Evolutionary conservation across 2,113 vertebrate species (phyloP).

Genomic region (Axis porcinus): DNA sequence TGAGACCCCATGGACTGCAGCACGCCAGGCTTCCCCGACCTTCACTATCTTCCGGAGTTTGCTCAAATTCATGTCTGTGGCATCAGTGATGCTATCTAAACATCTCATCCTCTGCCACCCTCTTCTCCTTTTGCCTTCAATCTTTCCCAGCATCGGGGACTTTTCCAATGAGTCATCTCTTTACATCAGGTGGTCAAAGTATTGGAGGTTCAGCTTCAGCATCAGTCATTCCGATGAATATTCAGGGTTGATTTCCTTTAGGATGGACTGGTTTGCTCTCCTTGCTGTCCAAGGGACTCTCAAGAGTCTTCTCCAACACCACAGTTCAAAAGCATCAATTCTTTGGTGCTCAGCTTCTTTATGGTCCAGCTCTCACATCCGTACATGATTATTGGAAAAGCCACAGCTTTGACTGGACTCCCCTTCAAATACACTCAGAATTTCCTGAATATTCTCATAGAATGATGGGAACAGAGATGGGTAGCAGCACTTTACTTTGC

Average conservation of each 20-base stretch:
- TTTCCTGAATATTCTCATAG: constrained; percentile 34
- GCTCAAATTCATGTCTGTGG: neutral
- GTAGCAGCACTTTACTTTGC: neutral
- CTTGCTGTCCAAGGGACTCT: neutral
- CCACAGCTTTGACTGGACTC: neutral
- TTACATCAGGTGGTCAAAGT: neutral
- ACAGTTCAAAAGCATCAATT: neutral
- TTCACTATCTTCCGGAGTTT: neutral
- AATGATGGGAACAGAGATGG: neutral
- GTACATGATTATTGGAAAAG: neutral
- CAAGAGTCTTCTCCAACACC: neutral
- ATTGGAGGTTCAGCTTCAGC: neutral
- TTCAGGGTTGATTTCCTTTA: neutral
- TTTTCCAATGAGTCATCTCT: neutral
- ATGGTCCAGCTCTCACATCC: neutral
- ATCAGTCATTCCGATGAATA: neutral
- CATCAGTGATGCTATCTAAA: neutral
- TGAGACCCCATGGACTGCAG: neutral
- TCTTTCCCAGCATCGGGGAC: neutral
- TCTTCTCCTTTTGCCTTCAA: neutral
- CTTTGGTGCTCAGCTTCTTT: neutral
- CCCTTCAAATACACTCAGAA: neutral
- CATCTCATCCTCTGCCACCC: neutral
- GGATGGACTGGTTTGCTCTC: neutral
- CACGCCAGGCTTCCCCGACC: rapidly evolving